phyloP scores from a whole-genome alignment of 2,113 vertebrate species.

The Acanthisitta chloris region DNA sequence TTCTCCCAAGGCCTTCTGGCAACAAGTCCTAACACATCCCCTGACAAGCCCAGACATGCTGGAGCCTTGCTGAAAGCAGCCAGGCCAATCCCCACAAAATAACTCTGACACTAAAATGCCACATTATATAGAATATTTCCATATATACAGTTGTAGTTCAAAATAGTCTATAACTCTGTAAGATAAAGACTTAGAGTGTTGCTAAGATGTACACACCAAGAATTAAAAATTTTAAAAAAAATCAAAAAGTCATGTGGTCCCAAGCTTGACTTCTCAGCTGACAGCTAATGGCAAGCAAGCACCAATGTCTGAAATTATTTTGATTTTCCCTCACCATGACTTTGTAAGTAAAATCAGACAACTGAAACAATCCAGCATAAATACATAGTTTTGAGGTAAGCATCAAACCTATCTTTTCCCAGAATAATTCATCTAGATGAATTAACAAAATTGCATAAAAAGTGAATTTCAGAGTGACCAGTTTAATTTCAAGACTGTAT shows the following conservation, averaged over 20 bases:
- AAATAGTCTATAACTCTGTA: background rate
- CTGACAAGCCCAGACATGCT: too few species aligned
- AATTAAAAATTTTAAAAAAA: background rate
- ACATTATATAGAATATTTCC: background rate
- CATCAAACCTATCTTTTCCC: background rate
- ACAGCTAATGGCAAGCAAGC: background rate
- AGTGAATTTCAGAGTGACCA: background rate
- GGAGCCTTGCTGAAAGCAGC: too few species aligned
- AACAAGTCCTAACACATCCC: too few species aligned
- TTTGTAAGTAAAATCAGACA: background rate
- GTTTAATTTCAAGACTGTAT: background rate
- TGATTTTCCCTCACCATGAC: background rate
- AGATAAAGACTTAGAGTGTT: background rate
- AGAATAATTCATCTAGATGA: background rate
- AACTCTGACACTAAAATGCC: background rate
- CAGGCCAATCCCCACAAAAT: too few species aligned
- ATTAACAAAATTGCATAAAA: background rate
- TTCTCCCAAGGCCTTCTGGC: too few species aligned
- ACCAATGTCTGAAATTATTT: background rate
- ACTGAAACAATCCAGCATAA: background rate
- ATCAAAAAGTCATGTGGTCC: rapidly evolving
- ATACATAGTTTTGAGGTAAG: background rate
- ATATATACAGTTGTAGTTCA: background rate
- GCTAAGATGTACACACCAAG: background rate
- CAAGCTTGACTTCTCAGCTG: background rate